Percentiles rank a stretch among this genome's conserved stretches.
These are phyloP conservation scores for Aricia agestis DNA, from an alignment of 1,140 invertebrate species.

Conservation along the genomic window DNA sequence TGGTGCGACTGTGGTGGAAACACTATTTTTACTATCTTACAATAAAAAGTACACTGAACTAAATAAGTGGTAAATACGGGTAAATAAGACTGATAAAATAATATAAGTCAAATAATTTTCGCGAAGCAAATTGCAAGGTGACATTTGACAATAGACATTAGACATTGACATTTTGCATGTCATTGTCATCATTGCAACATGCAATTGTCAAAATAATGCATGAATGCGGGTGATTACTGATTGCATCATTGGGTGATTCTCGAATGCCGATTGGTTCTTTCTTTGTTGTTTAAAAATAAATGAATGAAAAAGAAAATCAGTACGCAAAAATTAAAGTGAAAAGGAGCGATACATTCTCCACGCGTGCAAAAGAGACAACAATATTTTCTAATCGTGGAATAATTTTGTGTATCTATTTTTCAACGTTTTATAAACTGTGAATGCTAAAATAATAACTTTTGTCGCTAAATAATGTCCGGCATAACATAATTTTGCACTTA, in stretches of 20 bases:
- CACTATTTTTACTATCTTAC: conserved; percentile 3
- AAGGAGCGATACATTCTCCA: not conserved
- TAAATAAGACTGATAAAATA: not conserved
- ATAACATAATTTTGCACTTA: not conserved
- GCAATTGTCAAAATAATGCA: not conserved
- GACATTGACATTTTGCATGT: not conserved
- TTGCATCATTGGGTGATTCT: no score
- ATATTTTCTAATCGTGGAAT: not conserved
- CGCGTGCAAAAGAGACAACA: not conserved
- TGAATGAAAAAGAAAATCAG: not conserved
- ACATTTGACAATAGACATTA: not conserved
- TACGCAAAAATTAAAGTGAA: not conserved
- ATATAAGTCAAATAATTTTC: not conserved
- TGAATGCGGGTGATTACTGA: not conserved
- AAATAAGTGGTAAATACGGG: not conserved
- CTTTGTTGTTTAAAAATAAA: not conserved
- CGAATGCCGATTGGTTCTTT: not conserved
- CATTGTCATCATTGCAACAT: no score
- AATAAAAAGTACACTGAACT: conserved; percentile 14
- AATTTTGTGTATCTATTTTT: not conserved
- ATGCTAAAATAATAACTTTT: not conserved
- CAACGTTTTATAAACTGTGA: not conserved
- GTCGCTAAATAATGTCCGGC: not conserved
- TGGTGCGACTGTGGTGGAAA: not conserved
- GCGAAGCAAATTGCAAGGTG: not conserved